Evolutionary conservation across 2,113 vertebrate species (phyloP), one percentile per base, ranked within the genome.

Genomic region (Callionymus lyra): DNA sequence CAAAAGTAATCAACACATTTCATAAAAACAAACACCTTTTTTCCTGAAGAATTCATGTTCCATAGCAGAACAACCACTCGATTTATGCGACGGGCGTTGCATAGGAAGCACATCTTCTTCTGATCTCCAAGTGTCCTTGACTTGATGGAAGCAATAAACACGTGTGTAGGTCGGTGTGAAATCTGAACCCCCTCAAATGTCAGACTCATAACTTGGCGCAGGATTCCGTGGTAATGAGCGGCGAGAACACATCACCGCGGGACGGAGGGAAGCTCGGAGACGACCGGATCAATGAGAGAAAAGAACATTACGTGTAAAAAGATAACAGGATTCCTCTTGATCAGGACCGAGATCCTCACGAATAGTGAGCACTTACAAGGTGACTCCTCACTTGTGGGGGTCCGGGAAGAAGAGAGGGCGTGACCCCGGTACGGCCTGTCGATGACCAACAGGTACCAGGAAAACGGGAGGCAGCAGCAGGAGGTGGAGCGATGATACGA

Each of bases 341-440:
- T 81, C 80, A 80, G 76, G 79, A 75, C 72, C 70, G 62, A 56
- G 59, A 53, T 42, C 62, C 54, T 56, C 56, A 47, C 62, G 52
- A 49, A 63, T 72, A 33, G 42, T 68, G 58, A 69, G 59, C 72
- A 64, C 64, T 76, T 60, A 65, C 44, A 10, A 68, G 68, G 60
- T 70, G 66, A 78, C 70, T 58, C 36, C 44, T 62, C 58, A 61
- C 55, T 52, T 62, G 60, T 69, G 65, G 48, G 51, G 66, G 51
- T 65, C 52, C 57, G 50, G 44, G 53, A 33, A 59, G 71, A 70
- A 77, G 70, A 70, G 62, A 47, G 60, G 47, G 37, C 33, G 16
- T 9, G 41, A 50, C 46, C 52, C 50, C 55, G 64, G 58, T 59
- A 70, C 74, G 38, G 40, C 62, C 57, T 52, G 71, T 68, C 64